Evolutionary conservation across 2,797 vertebrate species (phyloP), one percentile per base, ranked within the genome.

Genomic region (Podarcis lilfordi): DNA sequence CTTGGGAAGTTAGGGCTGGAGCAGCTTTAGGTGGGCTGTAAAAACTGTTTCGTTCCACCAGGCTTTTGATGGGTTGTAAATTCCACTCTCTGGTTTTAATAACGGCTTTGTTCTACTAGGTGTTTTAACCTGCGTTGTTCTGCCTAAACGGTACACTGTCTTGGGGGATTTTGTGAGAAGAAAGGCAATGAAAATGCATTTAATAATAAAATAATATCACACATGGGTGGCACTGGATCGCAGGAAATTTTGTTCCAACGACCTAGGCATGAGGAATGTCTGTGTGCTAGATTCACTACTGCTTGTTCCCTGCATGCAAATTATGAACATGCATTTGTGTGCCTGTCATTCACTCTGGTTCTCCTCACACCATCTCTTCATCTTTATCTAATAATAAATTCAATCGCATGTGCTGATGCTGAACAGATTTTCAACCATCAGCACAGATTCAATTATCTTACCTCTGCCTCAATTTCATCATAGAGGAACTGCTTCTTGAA

Each of bases 401-500:
- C 32, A 32, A 4, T 3, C 15, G 17, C 21, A 32, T 79, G 35
- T 37, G 78, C 35, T 29, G 37, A 29, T 43, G 8, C 45, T 84
- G 37, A 84, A 71, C 8, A n/a, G 3, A 79, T n/a, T 86, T 80
- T 80, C 45, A 64, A 6, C 13, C 69, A 35, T 17, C 21, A 87
- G 1, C 66, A 21, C 17, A 88, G 8, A 6, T 82, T 91, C 86
- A 37, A 37, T 69, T 87, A 85, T 88, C 93, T 97, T 97, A 99
- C 99, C 98, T 99, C 99, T 0, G 99, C 99, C 90, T 99, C 99
- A n/a, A 99, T 99, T 91, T 99, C 99, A 50, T 99, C 99, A 32
- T 99, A 99, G n/a, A 99, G 98, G 95, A 99, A 99, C 97, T 99
- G 99, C 94, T 99, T 99, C 97, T 98, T 99, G 97, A 99, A 99